Evolutionary conservation across 2,113 vertebrate species (phyloP).

Genomic region (Climacteris rufus): DNA sequence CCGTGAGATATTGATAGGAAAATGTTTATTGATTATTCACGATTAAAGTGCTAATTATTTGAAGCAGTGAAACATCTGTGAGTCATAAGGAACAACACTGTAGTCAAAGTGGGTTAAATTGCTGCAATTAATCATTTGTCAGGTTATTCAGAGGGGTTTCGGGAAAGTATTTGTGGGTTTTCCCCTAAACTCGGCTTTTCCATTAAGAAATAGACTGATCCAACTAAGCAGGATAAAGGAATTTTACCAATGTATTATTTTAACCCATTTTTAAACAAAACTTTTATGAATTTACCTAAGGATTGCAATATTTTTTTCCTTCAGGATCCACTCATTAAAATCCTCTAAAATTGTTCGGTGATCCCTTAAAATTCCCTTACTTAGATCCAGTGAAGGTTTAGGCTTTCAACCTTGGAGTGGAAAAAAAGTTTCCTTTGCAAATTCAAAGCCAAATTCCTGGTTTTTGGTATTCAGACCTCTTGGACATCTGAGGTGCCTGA

Average conservation of each 20-base stretch:
- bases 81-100: background rate
- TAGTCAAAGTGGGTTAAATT: background rate
- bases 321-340: background rate
- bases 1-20: background rate
- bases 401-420: background rate
- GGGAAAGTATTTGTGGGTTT: background rate
- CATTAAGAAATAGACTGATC: background rate
- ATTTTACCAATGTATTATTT: background rate
- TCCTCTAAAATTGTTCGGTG: background rate
- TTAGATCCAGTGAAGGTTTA: background rate
- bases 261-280: background rate
- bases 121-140: background rate
- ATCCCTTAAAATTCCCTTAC: background rate
- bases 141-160: background rate
- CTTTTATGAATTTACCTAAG: background rate
- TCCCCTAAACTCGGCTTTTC: background rate
- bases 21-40: slow-evolving; percentile 35
- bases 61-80: background rate
- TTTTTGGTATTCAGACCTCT: background rate
- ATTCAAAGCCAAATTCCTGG: background rate
- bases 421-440: background rate
- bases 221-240: background rate
- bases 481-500: background rate
- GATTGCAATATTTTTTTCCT: background rate
- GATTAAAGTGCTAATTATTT: background rate